Evolutionary conservation across 2,888 invertebrate genomes (phyloP).

Genomic region (Campoletis raptor): DNA sequence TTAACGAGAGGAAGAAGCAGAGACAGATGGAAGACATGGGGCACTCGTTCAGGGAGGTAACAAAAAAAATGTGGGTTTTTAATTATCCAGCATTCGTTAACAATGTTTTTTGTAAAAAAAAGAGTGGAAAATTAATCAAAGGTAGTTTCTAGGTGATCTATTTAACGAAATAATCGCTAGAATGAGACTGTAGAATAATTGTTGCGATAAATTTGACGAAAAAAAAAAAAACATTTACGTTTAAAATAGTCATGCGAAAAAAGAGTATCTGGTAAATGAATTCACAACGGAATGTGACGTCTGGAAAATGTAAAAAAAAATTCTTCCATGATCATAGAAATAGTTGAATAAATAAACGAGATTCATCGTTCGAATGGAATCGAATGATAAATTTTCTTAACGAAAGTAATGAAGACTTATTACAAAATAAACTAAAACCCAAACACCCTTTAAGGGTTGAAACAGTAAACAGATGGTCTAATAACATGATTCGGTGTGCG

Average conservation of each 20-base stretch:
- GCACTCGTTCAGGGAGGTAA: not conserved
- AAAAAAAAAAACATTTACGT: not conserved
- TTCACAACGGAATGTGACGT: not conserved
- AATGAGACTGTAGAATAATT: not conserved
- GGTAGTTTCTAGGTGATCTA: not conserved
- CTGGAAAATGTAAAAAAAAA: not conserved
- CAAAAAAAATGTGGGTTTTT: constrained; percentile 6
- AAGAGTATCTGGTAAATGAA: not conserved
- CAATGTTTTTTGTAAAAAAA: not conserved
- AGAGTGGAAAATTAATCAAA: constrained; percentile 1
- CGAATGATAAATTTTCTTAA: not conserved
- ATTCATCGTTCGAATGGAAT: not conserved
- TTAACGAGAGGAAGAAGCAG: constrained; percentile 13
- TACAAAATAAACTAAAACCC: not conserved
- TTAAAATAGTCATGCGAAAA: not conserved
- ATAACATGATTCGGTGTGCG: constrained; percentile 14
- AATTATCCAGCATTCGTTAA: constrained; percentile 17
- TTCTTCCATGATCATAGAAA: not conserved
- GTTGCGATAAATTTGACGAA: not conserved
- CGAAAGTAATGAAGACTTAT: not conserved
- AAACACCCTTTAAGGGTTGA: not conserved
- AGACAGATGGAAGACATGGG: not conserved
- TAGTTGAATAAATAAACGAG: not conserved
- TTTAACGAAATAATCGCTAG: not conserved
- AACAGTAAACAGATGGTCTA: constrained; percentile 6